These are phyloP conservation scores for Panthera tigris DNA, from an alignment of 2,113 vertebrate species.

Conservation along the genomic window DNA sequence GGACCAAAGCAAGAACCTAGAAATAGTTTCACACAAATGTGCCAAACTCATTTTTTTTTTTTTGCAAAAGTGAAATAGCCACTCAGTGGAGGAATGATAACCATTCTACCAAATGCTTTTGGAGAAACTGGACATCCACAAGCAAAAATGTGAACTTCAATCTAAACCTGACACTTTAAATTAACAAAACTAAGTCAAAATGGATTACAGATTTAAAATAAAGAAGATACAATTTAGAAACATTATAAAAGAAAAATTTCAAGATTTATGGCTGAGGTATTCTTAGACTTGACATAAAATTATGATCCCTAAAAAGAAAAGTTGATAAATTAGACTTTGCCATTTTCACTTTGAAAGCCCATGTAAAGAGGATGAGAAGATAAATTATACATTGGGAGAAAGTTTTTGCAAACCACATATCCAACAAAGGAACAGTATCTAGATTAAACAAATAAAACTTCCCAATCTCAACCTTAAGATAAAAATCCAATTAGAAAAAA, in stretches of 20 bases:
- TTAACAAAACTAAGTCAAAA: constrained; percentile 6
- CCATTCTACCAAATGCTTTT: neutral
- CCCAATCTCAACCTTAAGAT: neutral
- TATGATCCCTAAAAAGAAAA: neutral
- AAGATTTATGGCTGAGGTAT: neutral
- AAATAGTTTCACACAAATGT: neutral
- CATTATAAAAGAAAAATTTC: neutral
- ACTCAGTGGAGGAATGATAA: neutral
- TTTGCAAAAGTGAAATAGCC: neutral
- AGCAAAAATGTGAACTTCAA: neutral
- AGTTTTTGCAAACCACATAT: neutral
- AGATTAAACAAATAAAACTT: neutral
- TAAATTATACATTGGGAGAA: neutral
- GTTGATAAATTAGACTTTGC: neutral
- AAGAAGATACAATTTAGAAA: neutral
- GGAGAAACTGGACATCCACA: neutral
- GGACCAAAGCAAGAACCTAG: neutral
- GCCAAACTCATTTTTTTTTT: neutral
- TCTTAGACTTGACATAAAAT: neutral
- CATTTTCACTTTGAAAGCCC: neutral
- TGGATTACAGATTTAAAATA: neutral
- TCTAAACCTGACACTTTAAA: neutral
- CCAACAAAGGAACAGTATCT: neutral
- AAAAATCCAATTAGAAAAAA: neutral
- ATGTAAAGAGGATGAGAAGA: neutral